Percentiles rank a stretch among this genome's conserved stretches.
These are phyloP conservation scores for Corella eumyota DNA, from an alignment of 23 tunicate species.

Conservation along the genomic window DNA sequence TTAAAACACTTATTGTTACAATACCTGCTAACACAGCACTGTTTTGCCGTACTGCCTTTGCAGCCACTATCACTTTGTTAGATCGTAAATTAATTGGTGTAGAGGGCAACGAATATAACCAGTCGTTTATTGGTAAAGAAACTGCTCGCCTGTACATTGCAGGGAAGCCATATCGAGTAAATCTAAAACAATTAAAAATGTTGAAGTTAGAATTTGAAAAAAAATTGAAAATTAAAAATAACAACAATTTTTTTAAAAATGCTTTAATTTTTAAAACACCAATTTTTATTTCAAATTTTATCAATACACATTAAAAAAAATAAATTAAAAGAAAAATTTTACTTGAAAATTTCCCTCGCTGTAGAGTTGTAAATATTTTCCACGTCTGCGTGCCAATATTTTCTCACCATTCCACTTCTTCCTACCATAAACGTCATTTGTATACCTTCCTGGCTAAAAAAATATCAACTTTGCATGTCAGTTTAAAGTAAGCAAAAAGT, in stretches of 20 bases:
- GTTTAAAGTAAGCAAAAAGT: slow-evolving; percentile 1
- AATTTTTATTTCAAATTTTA: too few relatives aligned
- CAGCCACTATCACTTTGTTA: slow-evolving; percentile 12
- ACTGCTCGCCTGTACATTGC: slow-evolving; percentile 56
- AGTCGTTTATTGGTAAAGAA: slow-evolving; percentile 12
- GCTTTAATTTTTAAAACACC: too few relatives aligned
- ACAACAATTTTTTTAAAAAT: too few relatives aligned
- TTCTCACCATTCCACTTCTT: slow-evolving; percentile 45
- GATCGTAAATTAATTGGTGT: not conserved
- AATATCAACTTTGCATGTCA: not conserved
- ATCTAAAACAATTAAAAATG: slow-evolving; percentile 11
- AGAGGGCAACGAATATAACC: slow-evolving; percentile 20
- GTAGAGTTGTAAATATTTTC: slow-evolving; percentile 2
- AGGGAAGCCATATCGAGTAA: slow-evolving; percentile 34
- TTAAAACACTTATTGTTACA: too few relatives aligned
- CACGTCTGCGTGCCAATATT: slow-evolving; percentile 42
- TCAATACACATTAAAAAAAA: too few relatives aligned
- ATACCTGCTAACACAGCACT: slow-evolving; percentile 45
- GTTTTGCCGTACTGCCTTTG: slow-evolving; percentile 19
- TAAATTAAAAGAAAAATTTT: not conserved
- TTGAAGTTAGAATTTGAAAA: not conserved
- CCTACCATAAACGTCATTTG: slow-evolving; percentile 41
- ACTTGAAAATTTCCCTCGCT: slow-evolving; percentile 7
- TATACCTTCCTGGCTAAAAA: slow-evolving; percentile 20
- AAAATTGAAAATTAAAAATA: too few relatives aligned